Conservation (phyloP, 2,888 invertebrate genomes). For the Falcaria lacertinaria region DNA sequence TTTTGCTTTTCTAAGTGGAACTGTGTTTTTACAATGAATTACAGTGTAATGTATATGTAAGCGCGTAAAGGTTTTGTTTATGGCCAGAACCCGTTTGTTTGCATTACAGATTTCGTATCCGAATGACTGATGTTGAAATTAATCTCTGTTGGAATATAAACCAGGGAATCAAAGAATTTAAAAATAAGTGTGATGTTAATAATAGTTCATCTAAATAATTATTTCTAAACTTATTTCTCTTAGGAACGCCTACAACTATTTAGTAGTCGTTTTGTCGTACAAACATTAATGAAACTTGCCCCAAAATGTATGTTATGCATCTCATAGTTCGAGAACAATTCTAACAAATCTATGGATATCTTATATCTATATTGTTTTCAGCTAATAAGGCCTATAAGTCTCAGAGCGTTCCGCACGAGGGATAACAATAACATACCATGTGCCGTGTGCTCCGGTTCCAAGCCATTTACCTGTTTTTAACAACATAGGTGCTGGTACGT, state of each 20-base stretch:
- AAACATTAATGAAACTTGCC: too few species aligned
- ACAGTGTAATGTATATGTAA: not conserved
- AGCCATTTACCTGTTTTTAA: constrained; percentile 19
- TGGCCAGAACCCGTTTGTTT: constrained; percentile 1
- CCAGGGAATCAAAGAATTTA: not conserved
- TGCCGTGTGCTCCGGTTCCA: constrained; percentile 30
- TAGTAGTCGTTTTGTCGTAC: too few species aligned
- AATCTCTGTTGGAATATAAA: constrained; percentile 1
- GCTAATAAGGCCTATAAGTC: constrained; percentile 12
- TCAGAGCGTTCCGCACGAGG: constrained; percentile 51
- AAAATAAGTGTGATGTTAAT: not conserved
- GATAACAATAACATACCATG: constrained; percentile 49
- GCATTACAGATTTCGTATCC: not conserved
- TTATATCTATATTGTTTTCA: constrained; percentile 11
- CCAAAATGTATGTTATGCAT: too few species aligned
- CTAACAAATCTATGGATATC: too few species aligned
- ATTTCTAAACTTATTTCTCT: too few species aligned
- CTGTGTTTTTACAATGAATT: too few species aligned
- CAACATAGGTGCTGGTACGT: not conserved
- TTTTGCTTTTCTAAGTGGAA: too few species aligned
- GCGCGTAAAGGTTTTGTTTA: not conserved
- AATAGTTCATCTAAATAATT: too few species aligned
- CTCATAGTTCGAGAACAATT: too few species aligned
- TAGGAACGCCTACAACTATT: too few species aligned
- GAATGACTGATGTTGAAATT: constrained; percentile 1